These are phyloP conservation scores for Noctua pronuba DNA, from an alignment of 2,888 invertebrate species.

Conservation along the genomic window DNA sequence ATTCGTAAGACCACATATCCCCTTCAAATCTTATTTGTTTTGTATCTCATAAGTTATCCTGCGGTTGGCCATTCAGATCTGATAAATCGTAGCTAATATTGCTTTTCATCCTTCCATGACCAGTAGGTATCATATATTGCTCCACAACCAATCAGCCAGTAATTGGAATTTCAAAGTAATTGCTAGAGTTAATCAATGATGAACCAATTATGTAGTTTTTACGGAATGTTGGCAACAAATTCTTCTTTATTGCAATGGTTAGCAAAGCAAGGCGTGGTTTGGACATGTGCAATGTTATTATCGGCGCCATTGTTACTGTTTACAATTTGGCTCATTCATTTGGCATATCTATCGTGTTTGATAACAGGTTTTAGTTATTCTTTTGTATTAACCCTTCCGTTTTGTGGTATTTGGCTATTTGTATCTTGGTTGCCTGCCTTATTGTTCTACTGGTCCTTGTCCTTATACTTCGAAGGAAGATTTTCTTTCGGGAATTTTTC, in stretches of 20 bases:
- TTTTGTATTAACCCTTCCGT: not conserved
- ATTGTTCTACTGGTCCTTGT: not conserved
- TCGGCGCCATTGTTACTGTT: not conserved
- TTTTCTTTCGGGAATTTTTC: not conserved
- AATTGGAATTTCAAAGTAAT: slow-evolving; percentile 54
- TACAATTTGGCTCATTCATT: not conserved
- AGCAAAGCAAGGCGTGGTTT: slow-evolving; percentile 1
- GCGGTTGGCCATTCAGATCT: not conserved
- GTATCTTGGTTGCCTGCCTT: not conserved
- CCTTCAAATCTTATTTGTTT: not conserved
- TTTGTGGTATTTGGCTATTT: not conserved
- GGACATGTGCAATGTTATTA: not conserved
- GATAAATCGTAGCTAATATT: slow-evolving; percentile 15
- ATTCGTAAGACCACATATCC: not conserved
- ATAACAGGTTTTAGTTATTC: not conserved
- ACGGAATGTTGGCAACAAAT: slow-evolving; percentile 36
- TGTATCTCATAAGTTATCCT: not conserved
- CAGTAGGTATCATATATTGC: slow-evolving; percentile 33
- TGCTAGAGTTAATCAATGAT: slow-evolving; percentile 50
- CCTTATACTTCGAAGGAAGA: not conserved
- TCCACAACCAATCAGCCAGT: slow-evolving; percentile 43
- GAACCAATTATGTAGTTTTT: slow-evolving; percentile 47
- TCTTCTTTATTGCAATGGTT: slow-evolving; percentile 32
- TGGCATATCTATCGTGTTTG: not conserved
- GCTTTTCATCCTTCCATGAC: slow-evolving; percentile 2